phyloP scores from a whole-genome alignment of 1,140 invertebrate genomes.

The Dendrolimus punctatus region DNA sequence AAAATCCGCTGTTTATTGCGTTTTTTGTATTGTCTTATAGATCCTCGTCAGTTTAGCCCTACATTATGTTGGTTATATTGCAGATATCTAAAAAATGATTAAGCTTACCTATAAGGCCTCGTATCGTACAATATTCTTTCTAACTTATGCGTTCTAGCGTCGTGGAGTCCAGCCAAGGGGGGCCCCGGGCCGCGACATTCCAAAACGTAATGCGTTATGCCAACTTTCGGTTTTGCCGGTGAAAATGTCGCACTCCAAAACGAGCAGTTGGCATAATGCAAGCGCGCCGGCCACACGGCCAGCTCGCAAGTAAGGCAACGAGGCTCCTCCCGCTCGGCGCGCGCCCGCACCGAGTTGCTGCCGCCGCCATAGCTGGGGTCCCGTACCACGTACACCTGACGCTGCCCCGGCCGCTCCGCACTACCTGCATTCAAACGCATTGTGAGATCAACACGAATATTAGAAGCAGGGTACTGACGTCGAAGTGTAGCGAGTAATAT shows the following conservation, averaged over 20 bases:
- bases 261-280: constrained; percentile 85
- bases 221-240: constrained; percentile 67
- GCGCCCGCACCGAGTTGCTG: constrained; percentile 74
- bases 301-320: constrained; percentile 87
- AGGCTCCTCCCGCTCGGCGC: constrained; percentile 80
- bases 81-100: not conserved
- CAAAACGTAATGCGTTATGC: constrained; percentile 81
- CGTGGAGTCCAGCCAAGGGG: constrained; percentile 84
- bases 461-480: too few relatives aligned
- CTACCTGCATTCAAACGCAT: constrained; percentile 66
- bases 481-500: too few relatives aligned
- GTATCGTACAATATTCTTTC: constrained; percentile 83
- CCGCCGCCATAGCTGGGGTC: constrained; percentile 70
- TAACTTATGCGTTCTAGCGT: constrained; percentile 79
- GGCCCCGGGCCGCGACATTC: constrained; percentile 86
- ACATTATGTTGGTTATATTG: not conserved
- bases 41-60: too few relatives aligned
- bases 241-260: constrained; percentile 83
- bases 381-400: constrained; percentile 88
- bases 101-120: constrained; percentile 73
- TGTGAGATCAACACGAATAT: too few relatives aligned
- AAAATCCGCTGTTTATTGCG: too few relatives aligned
- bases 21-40: too few relatives aligned
- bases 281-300: constrained; percentile 80
- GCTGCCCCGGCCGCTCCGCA: constrained; percentile 85